These are phyloP conservation scores for Podargus strigoides DNA, from an alignment of 2,797 vertebrate genomes.

Conservation along the genomic window DNA sequence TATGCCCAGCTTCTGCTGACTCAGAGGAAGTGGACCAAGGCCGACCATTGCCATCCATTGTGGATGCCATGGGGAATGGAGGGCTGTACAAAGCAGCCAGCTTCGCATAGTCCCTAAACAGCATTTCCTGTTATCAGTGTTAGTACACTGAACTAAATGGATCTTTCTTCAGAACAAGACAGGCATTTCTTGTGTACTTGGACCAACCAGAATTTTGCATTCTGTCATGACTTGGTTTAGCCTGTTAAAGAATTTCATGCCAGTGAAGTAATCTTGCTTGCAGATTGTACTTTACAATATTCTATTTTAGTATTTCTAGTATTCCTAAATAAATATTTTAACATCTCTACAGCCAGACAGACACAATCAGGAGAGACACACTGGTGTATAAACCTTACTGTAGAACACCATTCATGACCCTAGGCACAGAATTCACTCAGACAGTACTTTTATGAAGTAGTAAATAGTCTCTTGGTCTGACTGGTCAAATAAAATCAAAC, in stretches of 20 bases:
- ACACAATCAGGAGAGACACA: not conserved
- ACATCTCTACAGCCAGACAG: not conserved
- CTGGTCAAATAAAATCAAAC: not conserved
- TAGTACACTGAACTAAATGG: not conserved
- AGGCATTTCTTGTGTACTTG: not conserved
- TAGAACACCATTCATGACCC: slow-evolving; percentile 17
- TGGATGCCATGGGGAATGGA: not conserved
- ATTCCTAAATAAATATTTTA: not conserved
- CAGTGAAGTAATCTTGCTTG: not conserved
- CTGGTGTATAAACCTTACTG: not conserved
- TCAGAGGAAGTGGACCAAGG: not conserved
- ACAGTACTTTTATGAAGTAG: slow-evolving; percentile 40
- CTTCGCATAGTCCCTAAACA: not conserved
- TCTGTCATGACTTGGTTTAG: not conserved
- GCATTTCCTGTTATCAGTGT: not conserved
- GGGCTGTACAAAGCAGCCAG: not conserved
- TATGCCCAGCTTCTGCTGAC: not conserved
- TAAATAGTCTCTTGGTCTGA: not conserved
- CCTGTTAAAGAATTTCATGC: not conserved
- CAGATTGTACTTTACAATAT: not conserved
- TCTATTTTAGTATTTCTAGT: not conserved
- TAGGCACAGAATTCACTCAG: slow-evolving; percentile 15
- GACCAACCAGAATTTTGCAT: not conserved
- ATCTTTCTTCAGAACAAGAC: not conserved
- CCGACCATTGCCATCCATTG: not conserved